Evolutionary conservation across 2,797 vertebrate species (phyloP).

Genomic region (Liasis olivaceus): DNA sequence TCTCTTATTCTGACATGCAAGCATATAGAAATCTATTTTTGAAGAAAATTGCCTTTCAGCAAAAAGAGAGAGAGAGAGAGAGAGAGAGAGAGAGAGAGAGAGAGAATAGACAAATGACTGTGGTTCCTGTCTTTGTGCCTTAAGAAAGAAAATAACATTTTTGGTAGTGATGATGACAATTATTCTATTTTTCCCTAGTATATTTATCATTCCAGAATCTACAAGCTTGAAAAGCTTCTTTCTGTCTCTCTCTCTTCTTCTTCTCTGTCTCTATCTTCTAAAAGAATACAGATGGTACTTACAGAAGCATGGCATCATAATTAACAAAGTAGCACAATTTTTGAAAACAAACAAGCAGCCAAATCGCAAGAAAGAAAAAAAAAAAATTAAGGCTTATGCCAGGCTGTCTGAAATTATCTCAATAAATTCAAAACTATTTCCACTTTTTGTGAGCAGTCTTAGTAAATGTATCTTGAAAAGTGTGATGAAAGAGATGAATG

Average conservation of each 20-base stretch:
- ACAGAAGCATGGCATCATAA: background rate
- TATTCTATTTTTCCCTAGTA: background rate
- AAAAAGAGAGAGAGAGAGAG: background rate
- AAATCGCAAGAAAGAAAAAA: background rate
- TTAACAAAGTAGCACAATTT: background rate
- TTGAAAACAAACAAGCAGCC: background rate
- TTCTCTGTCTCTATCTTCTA: background rate
- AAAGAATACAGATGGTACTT: background rate
- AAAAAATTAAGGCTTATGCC: background rate
- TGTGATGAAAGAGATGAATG: background rate
- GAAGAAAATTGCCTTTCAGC: slow-evolving; percentile 7
- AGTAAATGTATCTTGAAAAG: background rate
- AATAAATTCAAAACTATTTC: background rate
- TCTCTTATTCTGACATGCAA: background rate
- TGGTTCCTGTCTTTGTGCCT: background rate
- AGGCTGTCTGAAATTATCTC: background rate
- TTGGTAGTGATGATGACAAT: background rate
- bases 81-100: no score
- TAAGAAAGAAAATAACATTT: background rate
- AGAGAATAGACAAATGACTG: slow-evolving; percentile 3
- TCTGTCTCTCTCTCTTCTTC: background rate
- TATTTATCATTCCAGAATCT: background rate
- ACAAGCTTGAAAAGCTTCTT: background rate
- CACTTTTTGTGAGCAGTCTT: background rate
- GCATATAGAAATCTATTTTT: background rate